Conservation (phyloP, 2,888 invertebrate species). For the Subacronicta megacephala region DNA sequence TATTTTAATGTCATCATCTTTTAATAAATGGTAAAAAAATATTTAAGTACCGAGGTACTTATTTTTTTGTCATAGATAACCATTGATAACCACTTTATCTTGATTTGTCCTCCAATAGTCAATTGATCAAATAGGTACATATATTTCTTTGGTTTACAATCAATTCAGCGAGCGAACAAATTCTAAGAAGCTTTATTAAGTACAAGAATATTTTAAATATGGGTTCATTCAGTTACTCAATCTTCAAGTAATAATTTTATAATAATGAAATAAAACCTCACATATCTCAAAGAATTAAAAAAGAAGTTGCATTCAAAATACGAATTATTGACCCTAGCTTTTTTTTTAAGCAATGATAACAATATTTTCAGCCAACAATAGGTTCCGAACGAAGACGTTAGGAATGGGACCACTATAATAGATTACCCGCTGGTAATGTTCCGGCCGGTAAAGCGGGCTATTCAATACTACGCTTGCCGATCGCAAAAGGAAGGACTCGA, state of each 20-base stretch:
- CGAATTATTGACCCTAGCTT: constrained; percentile 18
- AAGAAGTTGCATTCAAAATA: constrained; percentile 14
- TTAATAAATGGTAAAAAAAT: too few relatives aligned
- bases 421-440: constrained; percentile 77
- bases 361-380: constrained; percentile 70
- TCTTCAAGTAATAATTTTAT: too few relatives aligned
- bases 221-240: too few relatives aligned
- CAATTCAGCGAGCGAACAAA: constrained; percentile 10
- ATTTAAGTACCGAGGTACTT: too few relatives aligned
- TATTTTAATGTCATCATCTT: constrained; percentile 33
- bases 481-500: constrained; percentile 62
- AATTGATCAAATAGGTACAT: constrained; percentile 11
- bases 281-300: too few relatives aligned
- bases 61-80: too few relatives aligned
- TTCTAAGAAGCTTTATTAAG: constrained; percentile 9
- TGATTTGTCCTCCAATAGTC: constrained; percentile 32
- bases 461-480: constrained; percentile 60
- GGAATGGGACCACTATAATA: constrained; percentile 73
- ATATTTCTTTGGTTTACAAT: constrained; percentile 5
- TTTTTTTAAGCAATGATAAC: constrained; percentile 23
- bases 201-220: too few relatives aligned
- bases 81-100: constrained; percentile 29
- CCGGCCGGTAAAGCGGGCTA: constrained; percentile 63
- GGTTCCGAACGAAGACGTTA: constrained; percentile 55
- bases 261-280: too few relatives aligned